A percentile compares a stretch with the other conserved stretches of the same genome.
phyloP scores from a whole-genome alignment of 2,888 invertebrate genomes.

The Schizaphis graminum region DNA sequence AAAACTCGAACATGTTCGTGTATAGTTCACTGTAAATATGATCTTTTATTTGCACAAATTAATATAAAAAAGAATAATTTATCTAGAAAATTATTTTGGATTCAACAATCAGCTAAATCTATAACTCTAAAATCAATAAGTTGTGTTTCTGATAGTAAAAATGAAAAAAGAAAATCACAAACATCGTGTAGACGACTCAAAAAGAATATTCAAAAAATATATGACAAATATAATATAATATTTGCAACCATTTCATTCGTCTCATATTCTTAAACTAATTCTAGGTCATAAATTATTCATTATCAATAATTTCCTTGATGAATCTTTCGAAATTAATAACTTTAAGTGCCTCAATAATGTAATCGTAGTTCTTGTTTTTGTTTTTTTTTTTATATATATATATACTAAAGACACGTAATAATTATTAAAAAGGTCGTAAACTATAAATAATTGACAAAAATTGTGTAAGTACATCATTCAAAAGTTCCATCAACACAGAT shows the following conservation, averaged over 20 bases:
- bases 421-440: neutral
- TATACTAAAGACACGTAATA: neutral
- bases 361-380: too few relatives aligned
- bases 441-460: too few relatives aligned
- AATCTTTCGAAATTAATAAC: too few relatives aligned
- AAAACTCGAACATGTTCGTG: neutral
- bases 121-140: neutral
- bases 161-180: neutral
- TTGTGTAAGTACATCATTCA: neutral
- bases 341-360: too few relatives aligned
- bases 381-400: too few relatives aligned
- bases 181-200: neutral
- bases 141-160: neutral
- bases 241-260: neutral
- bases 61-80: neutral
- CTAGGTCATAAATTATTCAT: too few relatives aligned
- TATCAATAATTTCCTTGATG: too few relatives aligned
- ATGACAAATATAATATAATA: neutral
- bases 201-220: neutral
- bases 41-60: neutral
- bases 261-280: neutral
- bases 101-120: neutral
- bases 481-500: neutral
- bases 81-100: neutral
- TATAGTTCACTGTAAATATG: neutral